Evolutionary conservation across 2,888 invertebrate genomes (phyloP).

Genomic region (Brenthis ino): DNA sequence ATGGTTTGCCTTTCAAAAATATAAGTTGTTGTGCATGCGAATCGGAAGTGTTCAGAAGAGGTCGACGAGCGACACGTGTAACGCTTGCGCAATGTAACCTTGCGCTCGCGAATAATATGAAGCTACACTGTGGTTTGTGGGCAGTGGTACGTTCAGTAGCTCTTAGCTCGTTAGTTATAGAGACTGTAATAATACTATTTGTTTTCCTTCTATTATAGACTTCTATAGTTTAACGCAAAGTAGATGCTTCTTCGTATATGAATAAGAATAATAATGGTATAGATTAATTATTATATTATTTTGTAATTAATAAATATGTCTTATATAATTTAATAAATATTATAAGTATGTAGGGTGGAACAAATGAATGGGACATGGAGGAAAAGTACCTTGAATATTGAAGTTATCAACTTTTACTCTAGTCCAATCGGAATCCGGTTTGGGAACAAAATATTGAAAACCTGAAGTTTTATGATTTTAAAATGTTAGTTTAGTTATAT

Average conservation of each 20-base stretch:
- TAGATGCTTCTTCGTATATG: not conserved
- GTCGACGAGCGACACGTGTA: conserved; percentile 72
- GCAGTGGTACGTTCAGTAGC: conserved; percentile 10
- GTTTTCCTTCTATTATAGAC: not conserved
- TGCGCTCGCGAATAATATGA: conserved; percentile 73
- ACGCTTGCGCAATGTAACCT: conserved; percentile 75
- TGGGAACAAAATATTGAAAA: too few species aligned
- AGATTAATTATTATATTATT: too few species aligned
- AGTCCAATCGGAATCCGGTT: too few species aligned
- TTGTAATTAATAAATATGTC: too few species aligned
- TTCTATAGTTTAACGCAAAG: not conserved
- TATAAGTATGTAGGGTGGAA: too few species aligned
- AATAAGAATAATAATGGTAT: too few species aligned
- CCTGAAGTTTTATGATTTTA: too few species aligned
- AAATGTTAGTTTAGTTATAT: too few species aligned
- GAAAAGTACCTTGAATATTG: too few species aligned
- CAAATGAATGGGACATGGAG: too few species aligned
- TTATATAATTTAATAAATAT: too few species aligned
- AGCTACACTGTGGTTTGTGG: conserved; percentile 7
- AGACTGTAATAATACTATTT: conserved; percentile 13
- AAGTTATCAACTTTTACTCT: too few species aligned
- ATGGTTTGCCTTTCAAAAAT: conserved; percentile 69
- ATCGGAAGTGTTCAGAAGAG: conserved; percentile 78
- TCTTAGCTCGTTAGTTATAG: conserved; percentile 17
- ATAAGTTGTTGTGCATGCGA: conserved; percentile 69